Conservation (phyloP, 2,888 invertebrate genomes). For the Acronicta aceris region DNA sequence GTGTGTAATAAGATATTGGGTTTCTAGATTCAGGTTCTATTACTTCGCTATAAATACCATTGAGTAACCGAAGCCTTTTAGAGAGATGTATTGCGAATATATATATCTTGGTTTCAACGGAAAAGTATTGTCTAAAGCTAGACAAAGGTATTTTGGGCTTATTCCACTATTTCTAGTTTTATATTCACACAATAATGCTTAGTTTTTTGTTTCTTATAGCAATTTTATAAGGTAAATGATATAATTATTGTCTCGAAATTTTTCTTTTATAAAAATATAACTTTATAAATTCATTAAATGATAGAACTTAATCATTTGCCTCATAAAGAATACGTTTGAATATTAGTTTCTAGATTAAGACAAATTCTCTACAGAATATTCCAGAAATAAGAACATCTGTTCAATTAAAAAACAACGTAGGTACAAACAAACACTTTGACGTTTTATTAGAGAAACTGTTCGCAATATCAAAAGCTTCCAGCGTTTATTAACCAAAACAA, state of each 20-base stretch:
- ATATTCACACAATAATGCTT: not conserved
- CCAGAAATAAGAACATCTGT: too few relatives aligned
- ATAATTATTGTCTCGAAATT: too few relatives aligned
- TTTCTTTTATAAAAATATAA: too few relatives aligned
- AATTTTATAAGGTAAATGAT: too few relatives aligned
- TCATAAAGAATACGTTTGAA: too few relatives aligned
- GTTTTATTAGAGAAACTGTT: conserved; percentile 5
- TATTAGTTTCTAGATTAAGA: too few relatives aligned
- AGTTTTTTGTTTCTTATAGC: not conserved
- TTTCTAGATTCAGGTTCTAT: conserved; percentile 22
- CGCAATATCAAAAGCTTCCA: not conserved
- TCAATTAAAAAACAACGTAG: not conserved
- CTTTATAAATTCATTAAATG: not conserved
- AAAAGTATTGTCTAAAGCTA: not conserved
- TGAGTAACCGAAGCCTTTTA: not conserved
- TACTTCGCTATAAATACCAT: conserved; percentile 16
- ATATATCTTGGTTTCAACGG: not conserved
- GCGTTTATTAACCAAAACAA: conserved; percentile 36
- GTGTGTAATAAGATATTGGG: conserved; percentile 34
- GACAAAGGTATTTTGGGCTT: not conserved
- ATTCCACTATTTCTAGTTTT: not conserved
- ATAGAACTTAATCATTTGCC: too few relatives aligned
- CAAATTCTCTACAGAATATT: too few relatives aligned
- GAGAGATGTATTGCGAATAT: conserved; percentile 5
- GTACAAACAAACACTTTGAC: conserved; percentile 18